Conservation (phyloP, 2,797 vertebrate genomes). For the Eurystomus glaucurus region DNA sequence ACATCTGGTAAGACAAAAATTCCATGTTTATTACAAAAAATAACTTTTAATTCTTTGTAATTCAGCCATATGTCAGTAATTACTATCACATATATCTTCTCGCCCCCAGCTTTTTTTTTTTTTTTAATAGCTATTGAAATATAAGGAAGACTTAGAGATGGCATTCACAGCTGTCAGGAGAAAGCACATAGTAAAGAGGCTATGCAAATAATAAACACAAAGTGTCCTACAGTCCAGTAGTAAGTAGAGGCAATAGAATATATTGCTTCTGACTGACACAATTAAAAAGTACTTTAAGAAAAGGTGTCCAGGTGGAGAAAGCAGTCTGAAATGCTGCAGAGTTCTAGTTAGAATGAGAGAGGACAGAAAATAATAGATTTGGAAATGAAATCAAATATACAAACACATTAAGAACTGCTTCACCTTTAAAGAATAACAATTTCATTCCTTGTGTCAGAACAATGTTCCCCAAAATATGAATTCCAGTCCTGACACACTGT, state of each 20-base stretch:
- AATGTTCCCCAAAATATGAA: background rate
- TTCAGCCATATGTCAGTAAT: background rate
- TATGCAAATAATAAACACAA: background rate
- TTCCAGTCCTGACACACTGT: background rate
- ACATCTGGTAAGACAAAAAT: background rate
- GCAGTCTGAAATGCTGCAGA: background rate
- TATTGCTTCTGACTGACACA: background rate
- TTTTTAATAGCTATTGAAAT: background rate
- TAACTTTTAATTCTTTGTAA: background rate
- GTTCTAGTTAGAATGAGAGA: background rate
- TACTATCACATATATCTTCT: background rate
- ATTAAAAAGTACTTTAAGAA: background rate
- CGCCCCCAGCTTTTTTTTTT: background rate
- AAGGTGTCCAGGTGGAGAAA: background rate
- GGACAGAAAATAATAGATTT: background rate
- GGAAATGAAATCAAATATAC: background rate
- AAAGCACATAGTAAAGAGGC: background rate
- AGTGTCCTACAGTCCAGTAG: background rate
- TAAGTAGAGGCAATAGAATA: background rate
- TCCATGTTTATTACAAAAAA: background rate
- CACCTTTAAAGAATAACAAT: background rate
- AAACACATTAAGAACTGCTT: background rate
- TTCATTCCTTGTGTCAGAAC: background rate
- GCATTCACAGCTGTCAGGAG: background rate
- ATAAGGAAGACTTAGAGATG: background rate